phyloP scores from a whole-genome alignment of 2,113 vertebrate genomes.

The Oncorhynchus tshawytscha region DNA sequence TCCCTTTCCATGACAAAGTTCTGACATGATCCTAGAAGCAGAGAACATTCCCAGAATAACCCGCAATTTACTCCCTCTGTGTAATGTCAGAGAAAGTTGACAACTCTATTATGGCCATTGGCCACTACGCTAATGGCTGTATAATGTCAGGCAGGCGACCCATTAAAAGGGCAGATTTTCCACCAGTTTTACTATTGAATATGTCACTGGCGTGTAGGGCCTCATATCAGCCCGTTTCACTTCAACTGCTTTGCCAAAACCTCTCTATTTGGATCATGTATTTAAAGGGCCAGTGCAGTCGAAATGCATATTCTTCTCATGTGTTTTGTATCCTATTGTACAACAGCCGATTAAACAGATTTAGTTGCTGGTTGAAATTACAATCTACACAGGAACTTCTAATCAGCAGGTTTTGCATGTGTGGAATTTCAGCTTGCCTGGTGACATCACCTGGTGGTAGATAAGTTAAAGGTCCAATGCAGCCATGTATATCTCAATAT shows the following conservation, averaged over 20 bases:
- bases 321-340: no score
- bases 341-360: no score
- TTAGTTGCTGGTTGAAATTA: no score
- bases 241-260: constrained; percentile 17
- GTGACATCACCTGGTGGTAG: no score
- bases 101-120: constrained; percentile 15
- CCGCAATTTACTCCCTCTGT: constrained; percentile 15
- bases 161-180: constrained; percentile 37
- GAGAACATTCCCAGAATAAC: constrained; percentile 18
- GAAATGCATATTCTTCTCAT: no score
- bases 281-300: background rate
- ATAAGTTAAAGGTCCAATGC: no score
- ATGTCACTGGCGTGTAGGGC: constrained; percentile 32
- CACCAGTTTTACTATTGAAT: constrained; percentile 15
- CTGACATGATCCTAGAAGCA: constrained; percentile 1
- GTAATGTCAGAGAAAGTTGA: constrained; percentile 8
- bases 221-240: constrained; percentile 23
- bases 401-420: no score
- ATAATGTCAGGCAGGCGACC: constrained; percentile 25
- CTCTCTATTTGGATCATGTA: constrained; percentile 22
- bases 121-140: constrained; percentile 8
- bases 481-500: no score
- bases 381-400: no score
- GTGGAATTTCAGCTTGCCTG: no score
- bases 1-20: background rate